Evolutionary conservation across 2,113 vertebrate genomes (phyloP), one percentile per base, ranked within the genome.

Genomic region (Tonatia bakeri): DNA sequence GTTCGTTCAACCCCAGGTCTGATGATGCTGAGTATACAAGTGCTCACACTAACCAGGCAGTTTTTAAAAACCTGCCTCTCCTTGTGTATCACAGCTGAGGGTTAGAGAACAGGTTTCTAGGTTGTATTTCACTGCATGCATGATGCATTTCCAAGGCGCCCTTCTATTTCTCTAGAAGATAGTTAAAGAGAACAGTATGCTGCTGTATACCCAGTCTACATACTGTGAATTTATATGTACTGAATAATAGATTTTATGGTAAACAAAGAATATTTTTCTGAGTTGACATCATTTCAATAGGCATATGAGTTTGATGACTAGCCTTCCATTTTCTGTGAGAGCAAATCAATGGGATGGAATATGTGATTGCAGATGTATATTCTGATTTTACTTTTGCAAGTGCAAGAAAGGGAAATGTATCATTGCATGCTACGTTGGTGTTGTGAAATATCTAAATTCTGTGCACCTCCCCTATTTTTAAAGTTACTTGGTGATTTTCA

Each of bases 271-370:
- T 65, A 85, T 81, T 96, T 96, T 54, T 91, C 94, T 91, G 59
- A 96, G 97, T 72, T 97, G 95, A 95, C 94, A 96, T 90, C 43
- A 70, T 94, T 96, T 96, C 92, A 95, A 47, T 96, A 95, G 40
- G 40, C 86, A 59, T 91, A 93, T 52, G 77, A 73, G 28, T 90
- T 79, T 92, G 94, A 94, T 90, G 82, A 56, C 87, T 94, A 90
- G 95, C 67, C 88, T 97, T 97, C 91, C 79, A 40, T 81, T 92
- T 89, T 52, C 31, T 67, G 16, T 72, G 75, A 95, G 94, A 90
- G 52, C 91, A 93, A 93, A 61, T 86, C 80, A 90, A 85, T 96
- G 94, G 59, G 40, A 89, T 94, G 64, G 89, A 97, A 80, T 95
- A 94, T 95, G 93, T 91, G 87, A 97, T 96, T 96, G 96, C 75